phyloP scores from a whole-genome alignment of 2,888 invertebrate species.

The Ecdyonurus torrentis region DNA sequence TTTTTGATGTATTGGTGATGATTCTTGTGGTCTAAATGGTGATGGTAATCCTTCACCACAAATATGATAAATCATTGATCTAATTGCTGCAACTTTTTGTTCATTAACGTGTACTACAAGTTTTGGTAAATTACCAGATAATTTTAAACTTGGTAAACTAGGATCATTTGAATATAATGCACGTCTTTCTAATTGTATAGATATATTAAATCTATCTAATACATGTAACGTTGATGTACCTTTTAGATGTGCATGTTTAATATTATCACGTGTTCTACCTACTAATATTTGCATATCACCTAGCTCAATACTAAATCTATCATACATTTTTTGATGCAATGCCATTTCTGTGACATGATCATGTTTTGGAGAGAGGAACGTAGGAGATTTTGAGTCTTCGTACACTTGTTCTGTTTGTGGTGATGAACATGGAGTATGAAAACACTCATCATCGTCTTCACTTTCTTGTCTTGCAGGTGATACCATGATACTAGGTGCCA shows the following conservation, averaged over 20 bases:
- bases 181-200: slow-evolving; percentile 57
- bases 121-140: slow-evolving; percentile 73
- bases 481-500: slow-evolving; percentile 6
- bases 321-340: slow-evolving; percentile 53
- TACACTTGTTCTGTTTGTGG: slow-evolving; percentile 41
- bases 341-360: slow-evolving; percentile 35
- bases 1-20: not conserved
- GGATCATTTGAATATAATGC: slow-evolving; percentile 71
- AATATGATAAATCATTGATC: slow-evolving; percentile 34
- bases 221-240: slow-evolving; percentile 74
- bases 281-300: slow-evolving; percentile 73
- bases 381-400: slow-evolving; percentile 9
- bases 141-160: slow-evolving; percentile 64
- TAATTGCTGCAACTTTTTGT: slow-evolving; percentile 57
- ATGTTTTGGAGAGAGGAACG: slow-evolving; percentile 8
- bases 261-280: slow-evolving; percentile 75
- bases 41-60: slow-evolving; percentile 27
- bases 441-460: slow-evolving; percentile 37
- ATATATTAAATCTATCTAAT: slow-evolving; percentile 59
- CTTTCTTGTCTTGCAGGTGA: slow-evolving; percentile 15
- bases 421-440: slow-evolving; percentile 74
- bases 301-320: slow-evolving; percentile 50
- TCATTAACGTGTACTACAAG: slow-evolving; percentile 83
- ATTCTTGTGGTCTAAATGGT: slow-evolving; percentile 23
- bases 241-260: slow-evolving; percentile 73